Percentiles rank a stretch among this genome's conserved stretches.
These are phyloP conservation scores for Drosophila saltans DNA, from an alignment of 1,140 invertebrate genomes.

Conservation along the genomic window DNA sequence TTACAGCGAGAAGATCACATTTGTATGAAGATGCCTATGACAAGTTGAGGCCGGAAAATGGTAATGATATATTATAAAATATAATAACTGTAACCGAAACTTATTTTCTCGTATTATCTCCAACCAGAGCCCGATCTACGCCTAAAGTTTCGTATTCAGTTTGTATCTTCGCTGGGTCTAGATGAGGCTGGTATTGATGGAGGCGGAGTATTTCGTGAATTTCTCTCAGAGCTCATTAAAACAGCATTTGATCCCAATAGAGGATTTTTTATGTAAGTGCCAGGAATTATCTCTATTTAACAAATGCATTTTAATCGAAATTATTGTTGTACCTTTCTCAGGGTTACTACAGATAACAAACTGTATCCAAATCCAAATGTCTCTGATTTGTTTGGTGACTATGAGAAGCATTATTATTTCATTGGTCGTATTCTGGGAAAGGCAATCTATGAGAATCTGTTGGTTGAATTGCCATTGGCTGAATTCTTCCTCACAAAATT, in stretches of 20 bases:
- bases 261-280: constrained; percentile 90
- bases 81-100: too few species aligned
- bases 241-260: constrained; percentile 98
- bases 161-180: constrained; percentile 94
- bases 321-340: constrained; percentile 14
- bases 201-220: constrained; percentile 95
- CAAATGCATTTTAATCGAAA: neutral
- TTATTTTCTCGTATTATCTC: neutral
- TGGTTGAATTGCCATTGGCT: constrained; percentile 96
- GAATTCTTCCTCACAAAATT: constrained; percentile 96
- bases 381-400: constrained; percentile 92
- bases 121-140: constrained; percentile 92
- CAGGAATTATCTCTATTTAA: too few species aligned
- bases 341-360: constrained; percentile 95
- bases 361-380: constrained; percentile 98
- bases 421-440: constrained; percentile 97
- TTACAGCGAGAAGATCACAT: constrained; percentile 94
- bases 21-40: constrained; percentile 99
- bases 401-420: constrained; percentile 96
- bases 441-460: constrained; percentile 97
- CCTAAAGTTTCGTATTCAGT: constrained; percentile 92
- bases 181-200: constrained; percentile 98
- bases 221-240: constrained; percentile 94
- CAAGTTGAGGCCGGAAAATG: constrained; percentile 95
- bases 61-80: constrained; percentile 82